These are phyloP conservation scores for Riparia riparia DNA, from an alignment of 2,113 vertebrate genomes.

Conservation along the genomic window DNA sequence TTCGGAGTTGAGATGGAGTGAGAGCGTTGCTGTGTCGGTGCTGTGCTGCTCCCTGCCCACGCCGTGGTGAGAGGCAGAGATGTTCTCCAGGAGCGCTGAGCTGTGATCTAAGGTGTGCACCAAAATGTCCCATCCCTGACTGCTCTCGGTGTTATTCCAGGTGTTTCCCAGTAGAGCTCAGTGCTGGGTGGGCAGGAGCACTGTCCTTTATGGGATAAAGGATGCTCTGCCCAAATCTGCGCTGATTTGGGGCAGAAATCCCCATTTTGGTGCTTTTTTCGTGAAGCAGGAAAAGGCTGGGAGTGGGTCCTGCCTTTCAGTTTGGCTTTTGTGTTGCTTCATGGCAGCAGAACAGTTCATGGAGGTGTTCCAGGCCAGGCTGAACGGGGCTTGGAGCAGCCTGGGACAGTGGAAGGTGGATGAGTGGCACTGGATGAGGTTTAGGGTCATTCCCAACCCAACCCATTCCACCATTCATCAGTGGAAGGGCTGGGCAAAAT, in stretches of 20 bases:
- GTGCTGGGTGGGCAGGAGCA: accelerated
- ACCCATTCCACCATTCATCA: background rate
- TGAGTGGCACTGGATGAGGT: accelerated
- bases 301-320: background rate
- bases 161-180: background rate
- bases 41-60: background rate
- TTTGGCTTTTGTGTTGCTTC: background rate
- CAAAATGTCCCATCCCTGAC: accelerated
- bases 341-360: background rate
- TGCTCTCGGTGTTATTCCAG: background rate
- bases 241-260: background rate
- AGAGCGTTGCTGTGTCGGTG: accelerated
- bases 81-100: background rate
- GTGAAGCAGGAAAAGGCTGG: background rate
- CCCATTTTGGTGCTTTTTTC: background rate
- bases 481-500: background rate
- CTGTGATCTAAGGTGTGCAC: background rate
- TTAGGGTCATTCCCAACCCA: background rate
- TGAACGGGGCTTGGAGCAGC: accelerated
- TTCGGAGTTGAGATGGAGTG: background rate
- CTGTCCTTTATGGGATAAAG: background rate
- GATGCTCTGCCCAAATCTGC: background rate
- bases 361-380: background rate
- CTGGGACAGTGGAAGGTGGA: background rate
- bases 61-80: background rate